A percentile compares a stretch with the other conserved stretches of the same genome.
These are phyloP conservation scores for Papilio gigon DNA, from an alignment of 2,888 invertebrate species.

Conservation along the genomic window DNA sequence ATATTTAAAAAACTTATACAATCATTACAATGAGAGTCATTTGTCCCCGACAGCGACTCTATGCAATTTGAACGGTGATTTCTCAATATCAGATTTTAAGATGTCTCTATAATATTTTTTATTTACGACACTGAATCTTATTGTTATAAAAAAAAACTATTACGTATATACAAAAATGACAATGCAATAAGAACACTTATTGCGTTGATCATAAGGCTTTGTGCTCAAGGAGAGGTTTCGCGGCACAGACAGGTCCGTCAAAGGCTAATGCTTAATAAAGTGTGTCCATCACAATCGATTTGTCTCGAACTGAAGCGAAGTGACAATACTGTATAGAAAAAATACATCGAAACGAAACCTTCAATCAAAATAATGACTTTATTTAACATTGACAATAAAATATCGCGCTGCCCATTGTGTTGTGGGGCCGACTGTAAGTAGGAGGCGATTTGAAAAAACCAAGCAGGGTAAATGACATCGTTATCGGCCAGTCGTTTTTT, in stretches of 20 bases:
- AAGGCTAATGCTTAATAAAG: constrained; percentile 55
- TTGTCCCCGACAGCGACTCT: constrained; percentile 57
- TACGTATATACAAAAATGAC: background rate
- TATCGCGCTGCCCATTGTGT: constrained; percentile 73
- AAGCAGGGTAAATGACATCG: constrained; percentile 50
- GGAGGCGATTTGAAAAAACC: constrained; percentile 54
- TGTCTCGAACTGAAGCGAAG: constrained; percentile 61
- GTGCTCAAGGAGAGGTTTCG: background rate
- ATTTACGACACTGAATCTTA: constrained; percentile 43
- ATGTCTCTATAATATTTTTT: constrained; percentile 43
- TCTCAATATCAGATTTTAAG: constrained; percentile 56
- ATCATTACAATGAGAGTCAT: constrained; percentile 54
- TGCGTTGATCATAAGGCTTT: background rate
- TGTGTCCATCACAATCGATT: constrained; percentile 74
- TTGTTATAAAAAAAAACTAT: constrained; percentile 31
- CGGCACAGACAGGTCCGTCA: constrained; percentile 28
- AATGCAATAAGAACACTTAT: constrained; percentile 13
- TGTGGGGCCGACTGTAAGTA: constrained; percentile 56
- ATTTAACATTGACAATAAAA: constrained; percentile 82
- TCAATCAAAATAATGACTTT: constrained; percentile 83
- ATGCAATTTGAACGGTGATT: constrained; percentile 72
- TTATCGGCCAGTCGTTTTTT: constrained; percentile 36
- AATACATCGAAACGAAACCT: constrained; percentile 58
- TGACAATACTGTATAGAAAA: constrained; percentile 52
- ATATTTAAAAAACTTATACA: constrained; percentile 46